Conservation (phyloP, 2,797 vertebrate species). For the Gambelia wislizenii region DNA sequence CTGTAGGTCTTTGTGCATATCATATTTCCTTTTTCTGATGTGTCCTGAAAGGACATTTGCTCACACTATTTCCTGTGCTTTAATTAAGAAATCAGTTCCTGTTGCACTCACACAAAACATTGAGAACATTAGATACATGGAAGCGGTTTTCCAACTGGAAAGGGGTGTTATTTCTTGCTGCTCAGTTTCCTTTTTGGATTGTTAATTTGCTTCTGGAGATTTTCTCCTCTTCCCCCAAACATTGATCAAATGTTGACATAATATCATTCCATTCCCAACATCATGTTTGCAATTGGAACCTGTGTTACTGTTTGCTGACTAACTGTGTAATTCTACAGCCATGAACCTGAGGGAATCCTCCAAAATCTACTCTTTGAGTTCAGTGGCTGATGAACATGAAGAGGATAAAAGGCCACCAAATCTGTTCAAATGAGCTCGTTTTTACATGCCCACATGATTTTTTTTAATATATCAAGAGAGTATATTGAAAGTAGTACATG, state of each 20-base stretch:
- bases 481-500: no score
- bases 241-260: neutral
- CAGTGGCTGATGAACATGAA: no score
- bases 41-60: neutral
- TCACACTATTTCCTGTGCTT: slow-evolving; percentile 25
- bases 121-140: neutral
- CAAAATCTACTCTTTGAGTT: neutral
- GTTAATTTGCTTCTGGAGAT: neutral
- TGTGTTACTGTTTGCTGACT: neutral
- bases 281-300: neutral
- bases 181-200: slow-evolving; percentile 1
- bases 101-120: neutral
- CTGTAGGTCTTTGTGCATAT: slow-evolving; percentile 37
- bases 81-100: neutral
- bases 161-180: neutral
- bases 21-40: slow-evolving; percentile 31
- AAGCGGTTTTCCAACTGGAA: neutral
- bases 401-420: no score
- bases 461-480: no score
- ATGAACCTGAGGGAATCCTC: neutral
- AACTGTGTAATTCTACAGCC: slow-evolving; percentile 19
- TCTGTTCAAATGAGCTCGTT: no score
- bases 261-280: neutral
- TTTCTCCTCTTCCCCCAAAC: neutral
- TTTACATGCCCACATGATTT: no score